Evolutionary conservation across 2,797 vertebrate genomes (phyloP).

Genomic region (Podargus strigoides): DNA sequence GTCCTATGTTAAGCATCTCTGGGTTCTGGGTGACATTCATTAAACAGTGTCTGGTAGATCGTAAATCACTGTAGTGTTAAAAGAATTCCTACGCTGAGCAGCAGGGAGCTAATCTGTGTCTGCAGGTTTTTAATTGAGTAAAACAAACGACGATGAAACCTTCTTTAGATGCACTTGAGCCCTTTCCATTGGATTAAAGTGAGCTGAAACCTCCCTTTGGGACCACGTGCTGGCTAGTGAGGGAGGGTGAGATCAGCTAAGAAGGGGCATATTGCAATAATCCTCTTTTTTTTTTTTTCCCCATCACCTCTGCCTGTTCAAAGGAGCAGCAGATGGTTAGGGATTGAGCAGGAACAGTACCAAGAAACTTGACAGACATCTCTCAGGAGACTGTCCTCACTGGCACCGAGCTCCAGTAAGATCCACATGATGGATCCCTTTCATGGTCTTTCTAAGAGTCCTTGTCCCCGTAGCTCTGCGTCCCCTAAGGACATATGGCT

Average conservation of each 20-base stretch:
- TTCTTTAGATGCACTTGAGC: constrained; percentile 18
- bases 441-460: neutral
- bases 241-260: neutral
- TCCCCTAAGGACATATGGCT: neutral
- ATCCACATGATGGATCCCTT: neutral
- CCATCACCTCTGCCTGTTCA: neutral
- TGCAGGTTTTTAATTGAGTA: constrained; percentile 66
- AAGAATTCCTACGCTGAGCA: constrained; percentile 10
- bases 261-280: neutral
- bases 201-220: neutral
- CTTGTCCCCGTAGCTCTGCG: neutral
- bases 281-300: neutral
- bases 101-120: constrained; percentile 57
- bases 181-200: constrained; percentile 15
- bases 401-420: accelerated
- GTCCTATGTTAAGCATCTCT: constrained; percentile 24
- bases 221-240: neutral
- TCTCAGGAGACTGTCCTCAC: neutral
- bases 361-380: neutral
- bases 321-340: neutral
- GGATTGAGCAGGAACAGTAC: neutral
- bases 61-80: constrained; percentile 57
- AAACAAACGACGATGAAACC: constrained; percentile 53
- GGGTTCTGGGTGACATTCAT: constrained; percentile 25
- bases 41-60: constrained; percentile 42